Percentiles rank a stretch among this genome's conserved stretches.
These are phyloP conservation scores for Drosophila kambysellisi DNA, from an alignment of 2,888 invertebrate species.

Conservation along the genomic window DNA sequence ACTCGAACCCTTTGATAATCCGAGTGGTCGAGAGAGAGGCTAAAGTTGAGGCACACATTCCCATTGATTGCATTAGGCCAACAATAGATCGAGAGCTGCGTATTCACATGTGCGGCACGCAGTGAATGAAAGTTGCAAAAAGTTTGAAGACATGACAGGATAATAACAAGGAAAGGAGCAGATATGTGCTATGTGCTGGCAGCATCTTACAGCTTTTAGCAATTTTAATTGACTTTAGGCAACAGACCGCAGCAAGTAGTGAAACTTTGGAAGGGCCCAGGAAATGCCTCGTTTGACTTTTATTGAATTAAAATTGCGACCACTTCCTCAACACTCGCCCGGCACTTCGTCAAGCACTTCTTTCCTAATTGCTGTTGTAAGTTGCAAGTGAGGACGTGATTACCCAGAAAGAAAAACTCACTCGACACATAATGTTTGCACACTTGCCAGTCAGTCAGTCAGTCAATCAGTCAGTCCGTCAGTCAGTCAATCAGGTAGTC, in stretches of 20 bases:
- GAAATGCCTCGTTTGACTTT: conserved; percentile 76
- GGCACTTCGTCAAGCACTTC: conserved; percentile 1
- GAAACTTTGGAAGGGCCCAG: conserved; percentile 37
- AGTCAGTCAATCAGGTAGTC: conserved; percentile 10
- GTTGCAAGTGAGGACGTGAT: conserved; percentile 69
- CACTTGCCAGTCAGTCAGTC: conserved; percentile 24
- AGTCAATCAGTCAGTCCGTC: background rate
- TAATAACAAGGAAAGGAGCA: conserved; percentile 4
- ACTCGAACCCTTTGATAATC: conserved; percentile 23
- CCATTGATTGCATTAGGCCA: conserved; percentile 71
- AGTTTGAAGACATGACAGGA: conserved; percentile 51
- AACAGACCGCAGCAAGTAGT: conserved; percentile 64
- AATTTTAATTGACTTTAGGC: conserved; percentile 78
- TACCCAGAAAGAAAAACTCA: conserved; percentile 57
- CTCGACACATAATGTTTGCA: conserved; percentile 50
- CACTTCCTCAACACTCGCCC: conserved; percentile 3
- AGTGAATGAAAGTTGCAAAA: conserved; percentile 35
- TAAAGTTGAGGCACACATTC: conserved; percentile 48
- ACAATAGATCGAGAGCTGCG: conserved; percentile 47
- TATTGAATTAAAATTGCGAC: conserved; percentile 74
- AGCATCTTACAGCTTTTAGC: conserved; percentile 38
- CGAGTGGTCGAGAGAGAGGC: background rate
- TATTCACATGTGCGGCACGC: conserved; percentile 38
- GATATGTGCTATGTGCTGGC: conserved; percentile 6
- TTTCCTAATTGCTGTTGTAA: conserved; percentile 63